phyloP scores from a whole-genome alignment of 2,113 vertebrate genomes.

The western clawed frog (Xenopus tropicalis) region UCB_Xtro_10.0 CM004447.2:135638001-135638500 shows the following conservation, averaged over 20 bases:
- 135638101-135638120: conserved; percentile 24
- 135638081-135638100: conserved; percentile 13
- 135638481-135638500: too few species aligned
- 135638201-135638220: conserved; percentile 19
- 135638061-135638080: conserved; percentile 9
- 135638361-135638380: conserved; percentile 12
- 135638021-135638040: conserved; percentile 3
- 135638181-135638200: conserved; percentile 30
- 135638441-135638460: too few species aligned
- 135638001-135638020: background rate
- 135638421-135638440: too few species aligned
- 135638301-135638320: conserved; percentile 36
- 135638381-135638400: conserved; percentile 4
- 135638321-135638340: conserved; percentile 25
- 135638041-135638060: conserved; percentile 14
- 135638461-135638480: too few species aligned
- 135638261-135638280: conserved; percentile 10
- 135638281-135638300: conserved; percentile 22
- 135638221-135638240: conserved; percentile 35
- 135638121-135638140: conserved; percentile 34
- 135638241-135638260: background rate
- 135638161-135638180: conserved; percentile 36
- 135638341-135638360: conserved; percentile 20
- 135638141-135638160: conserved; percentile 27
- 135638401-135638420: too few species aligned